A percentile compares a stretch with the other conserved stretches of the same genome.
Conservation (phyloP, 2,113 vertebrate species). For the Hypanus sabinus region DNA sequence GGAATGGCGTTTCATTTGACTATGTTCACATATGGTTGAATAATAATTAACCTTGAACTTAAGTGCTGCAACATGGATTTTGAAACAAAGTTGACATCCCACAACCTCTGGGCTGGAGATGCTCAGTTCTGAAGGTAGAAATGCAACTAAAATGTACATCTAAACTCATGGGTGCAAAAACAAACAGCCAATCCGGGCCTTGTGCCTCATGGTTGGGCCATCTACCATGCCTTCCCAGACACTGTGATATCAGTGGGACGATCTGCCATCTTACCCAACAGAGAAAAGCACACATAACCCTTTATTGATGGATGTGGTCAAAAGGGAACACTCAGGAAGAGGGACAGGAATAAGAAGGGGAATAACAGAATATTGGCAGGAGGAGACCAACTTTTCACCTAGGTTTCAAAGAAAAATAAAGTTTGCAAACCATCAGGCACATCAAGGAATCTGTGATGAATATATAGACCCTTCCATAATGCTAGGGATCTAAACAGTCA, state of each 20-base stretch:
- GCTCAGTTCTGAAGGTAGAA: neutral
- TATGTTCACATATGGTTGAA: no score
- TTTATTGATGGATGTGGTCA: neutral
- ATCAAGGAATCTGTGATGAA: neutral
- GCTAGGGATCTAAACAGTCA: neutral
- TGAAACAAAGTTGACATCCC: neutral
- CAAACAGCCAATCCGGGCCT: no score
- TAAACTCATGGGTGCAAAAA: neutral
- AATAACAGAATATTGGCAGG: neutral
- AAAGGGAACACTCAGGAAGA: neutral
- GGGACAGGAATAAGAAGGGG: neutral
- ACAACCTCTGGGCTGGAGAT: neutral
- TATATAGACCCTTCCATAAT: neutral
- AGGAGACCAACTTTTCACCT: neutral
- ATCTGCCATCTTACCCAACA: no score
- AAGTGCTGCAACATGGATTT: neutral
- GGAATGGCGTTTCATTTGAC: no score
- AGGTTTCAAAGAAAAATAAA: neutral
- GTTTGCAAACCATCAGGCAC: neutral
- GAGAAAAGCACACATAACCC: neutral
- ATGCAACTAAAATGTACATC: neutral
- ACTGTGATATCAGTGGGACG: no score
- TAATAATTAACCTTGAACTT: no score
- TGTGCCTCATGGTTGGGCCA: no score
- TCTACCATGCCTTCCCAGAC: no score